Percentiles rank a stretch among this genome's conserved stretches.
Evolutionary conservation across 1,140 invertebrate species (phyloP).

Genomic region (Euura saliciscinereae): DNA sequence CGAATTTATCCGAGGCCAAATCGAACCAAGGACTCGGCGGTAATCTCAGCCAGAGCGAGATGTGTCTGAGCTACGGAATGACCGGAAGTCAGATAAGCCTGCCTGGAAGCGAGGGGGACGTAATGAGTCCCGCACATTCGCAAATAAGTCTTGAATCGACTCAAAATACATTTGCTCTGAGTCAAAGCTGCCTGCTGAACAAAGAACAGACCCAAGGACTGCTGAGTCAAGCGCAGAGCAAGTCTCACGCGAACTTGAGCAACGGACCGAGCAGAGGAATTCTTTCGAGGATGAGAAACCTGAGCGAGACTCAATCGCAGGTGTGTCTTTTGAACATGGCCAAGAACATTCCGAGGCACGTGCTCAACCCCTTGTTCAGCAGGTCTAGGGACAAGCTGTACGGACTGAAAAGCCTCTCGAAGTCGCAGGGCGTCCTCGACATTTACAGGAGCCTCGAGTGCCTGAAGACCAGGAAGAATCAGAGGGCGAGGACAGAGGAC

Average conservation of each 20-base stretch:
- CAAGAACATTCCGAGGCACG: slow-evolving; percentile 29
- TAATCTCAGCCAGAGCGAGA: slow-evolving; percentile 61
- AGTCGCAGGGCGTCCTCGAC: slow-evolving; percentile 64
- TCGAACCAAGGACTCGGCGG: slow-evolving; percentile 35
- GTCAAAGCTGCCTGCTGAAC: slow-evolving; percentile 53
- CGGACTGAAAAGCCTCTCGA: slow-evolving; percentile 60
- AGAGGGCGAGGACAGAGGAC: slow-evolving; percentile 47
- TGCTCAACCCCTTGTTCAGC: slow-evolving; percentile 40
- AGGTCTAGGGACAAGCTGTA: slow-evolving; percentile 63
- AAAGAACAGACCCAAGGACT: slow-evolving; percentile 56
- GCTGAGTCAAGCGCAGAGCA: slow-evolving; percentile 48
- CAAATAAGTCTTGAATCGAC: slow-evolving; percentile 49
- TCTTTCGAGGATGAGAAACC: slow-evolving; percentile 48
- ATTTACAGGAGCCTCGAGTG: slow-evolving; percentile 57
- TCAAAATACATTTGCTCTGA: slow-evolving; percentile 43
- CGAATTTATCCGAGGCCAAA: slow-evolving; percentile 38
- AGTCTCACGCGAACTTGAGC: slow-evolving; percentile 51
- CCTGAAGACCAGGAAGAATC: slow-evolving; percentile 34
- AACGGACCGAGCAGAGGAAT: slow-evolving; percentile 43
- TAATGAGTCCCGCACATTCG: slow-evolving; percentile 46
- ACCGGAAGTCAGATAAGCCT: slow-evolving; percentile 47
- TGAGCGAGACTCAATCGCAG: slow-evolving; percentile 52
- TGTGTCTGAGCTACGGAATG: slow-evolving; percentile 54
- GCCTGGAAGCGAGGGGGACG: slow-evolving; percentile 56
- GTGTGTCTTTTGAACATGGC: slow-evolving; percentile 43